These are phyloP conservation scores for Seira musarum DNA, from an alignment of 2,888 invertebrate species.

Conservation along the genomic window DNA sequence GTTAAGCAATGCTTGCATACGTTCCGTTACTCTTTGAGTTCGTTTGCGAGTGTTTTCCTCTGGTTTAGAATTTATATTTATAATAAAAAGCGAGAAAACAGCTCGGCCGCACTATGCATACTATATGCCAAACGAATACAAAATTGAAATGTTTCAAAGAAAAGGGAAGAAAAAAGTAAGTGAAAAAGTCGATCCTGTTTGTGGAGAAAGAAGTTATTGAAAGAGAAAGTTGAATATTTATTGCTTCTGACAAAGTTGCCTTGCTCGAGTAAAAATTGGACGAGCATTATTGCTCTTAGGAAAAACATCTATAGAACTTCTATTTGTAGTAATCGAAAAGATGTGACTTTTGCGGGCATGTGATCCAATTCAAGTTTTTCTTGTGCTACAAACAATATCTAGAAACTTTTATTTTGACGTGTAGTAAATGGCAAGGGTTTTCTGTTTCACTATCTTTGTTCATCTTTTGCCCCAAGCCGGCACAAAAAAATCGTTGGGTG, in stretches of 20 bases:
- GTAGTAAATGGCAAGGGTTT: constrained; percentile 51
- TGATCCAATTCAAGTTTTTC: constrained; percentile 45
- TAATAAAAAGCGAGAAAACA: too few relatives aligned
- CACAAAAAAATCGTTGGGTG: too few relatives aligned
- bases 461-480: constrained; percentile 37
- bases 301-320: constrained; percentile 11
- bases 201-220: neutral
- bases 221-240: constrained; percentile 44
- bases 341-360: too few relatives aligned
- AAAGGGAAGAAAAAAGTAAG: constrained; percentile 12
- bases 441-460: constrained; percentile 39
- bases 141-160: constrained; percentile 37
- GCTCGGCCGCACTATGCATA: too few relatives aligned
- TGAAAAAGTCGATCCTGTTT: too few relatives aligned
- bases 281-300: constrained; percentile 10
- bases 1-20: too few relatives aligned
- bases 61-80: too few relatives aligned
- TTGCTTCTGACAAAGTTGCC: too few relatives aligned
- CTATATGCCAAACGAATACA: constrained; percentile 20
- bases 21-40: too few relatives aligned
- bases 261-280: constrained; percentile 38
- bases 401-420: constrained; percentile 47
- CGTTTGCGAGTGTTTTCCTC: too few relatives aligned
- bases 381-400: constrained; percentile 48
- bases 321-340: neutral